A percentile compares a stretch with the other conserved stretches of the same genome.
These are phyloP conservation scores for Rhegmatorhina hoffmannsi DNA, from an alignment of 2,113 vertebrate species.

Conservation along the genomic window DNA sequence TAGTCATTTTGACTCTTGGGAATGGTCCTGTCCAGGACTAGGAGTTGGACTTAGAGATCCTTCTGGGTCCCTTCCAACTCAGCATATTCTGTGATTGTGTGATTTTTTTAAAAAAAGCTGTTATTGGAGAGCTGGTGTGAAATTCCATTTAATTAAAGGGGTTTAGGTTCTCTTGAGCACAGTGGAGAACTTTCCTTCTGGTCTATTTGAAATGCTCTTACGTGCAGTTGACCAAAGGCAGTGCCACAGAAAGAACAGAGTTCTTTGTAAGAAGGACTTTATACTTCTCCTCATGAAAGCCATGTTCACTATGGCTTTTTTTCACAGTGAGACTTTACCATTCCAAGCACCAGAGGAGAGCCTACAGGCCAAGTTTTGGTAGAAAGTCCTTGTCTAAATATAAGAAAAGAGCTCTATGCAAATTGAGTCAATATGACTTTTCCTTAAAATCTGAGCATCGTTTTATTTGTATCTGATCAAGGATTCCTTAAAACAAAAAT, in stretches of 20 bases:
- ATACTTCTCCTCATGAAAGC: neutral
- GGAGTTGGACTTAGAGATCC: neutral
- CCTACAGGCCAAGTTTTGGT: neutral
- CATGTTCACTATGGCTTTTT: neutral
- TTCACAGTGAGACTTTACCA: neutral
- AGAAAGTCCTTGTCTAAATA: neutral
- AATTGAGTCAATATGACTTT: neutral
- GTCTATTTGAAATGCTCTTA: neutral
- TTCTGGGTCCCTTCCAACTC: neutral
- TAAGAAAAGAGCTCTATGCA: neutral
- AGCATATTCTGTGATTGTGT: neutral
- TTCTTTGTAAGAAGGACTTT: neutral
- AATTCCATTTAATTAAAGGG: neutral
- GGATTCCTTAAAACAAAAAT: neutral
- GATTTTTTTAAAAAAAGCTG: neutral
- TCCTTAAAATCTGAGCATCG: neutral
- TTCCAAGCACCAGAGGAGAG: neutral
- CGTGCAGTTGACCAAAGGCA: neutral
- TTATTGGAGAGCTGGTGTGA: neutral
- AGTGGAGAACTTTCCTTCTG: neutral
- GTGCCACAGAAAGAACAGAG: neutral
- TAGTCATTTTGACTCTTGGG: neutral
- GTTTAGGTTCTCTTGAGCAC: neutral
- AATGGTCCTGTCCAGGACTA: neutral
- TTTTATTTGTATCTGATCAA: neutral